A percentile compares a stretch with the other conserved stretches of the same genome.
These are phyloP conservation scores for Tretioscincus oriximinensis DNA, from an alignment of 2,113 vertebrate genomes.

Conservation along the genomic window DNA sequence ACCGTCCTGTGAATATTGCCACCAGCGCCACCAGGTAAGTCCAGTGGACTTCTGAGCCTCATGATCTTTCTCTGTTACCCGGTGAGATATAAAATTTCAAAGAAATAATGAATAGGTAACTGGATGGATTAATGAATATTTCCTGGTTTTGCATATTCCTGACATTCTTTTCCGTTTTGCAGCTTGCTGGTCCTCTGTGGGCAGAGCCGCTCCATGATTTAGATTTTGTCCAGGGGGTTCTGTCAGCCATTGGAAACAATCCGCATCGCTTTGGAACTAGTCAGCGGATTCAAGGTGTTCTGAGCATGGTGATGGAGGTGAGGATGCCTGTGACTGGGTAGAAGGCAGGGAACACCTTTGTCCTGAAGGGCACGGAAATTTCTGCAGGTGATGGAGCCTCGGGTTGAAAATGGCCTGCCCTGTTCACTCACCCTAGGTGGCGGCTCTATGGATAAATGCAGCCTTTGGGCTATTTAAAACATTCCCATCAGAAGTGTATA, in stretches of 20 bases:
- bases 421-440: too few relatives aligned
- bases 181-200: constrained; percentile 91
- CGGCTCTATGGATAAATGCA: too few relatives aligned
- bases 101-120: too few relatives aligned
- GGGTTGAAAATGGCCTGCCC: too few relatives aligned
- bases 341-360: background rate
- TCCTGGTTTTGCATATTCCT: background rate
- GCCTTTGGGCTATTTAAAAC: too few relatives aligned
- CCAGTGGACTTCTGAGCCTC: accelerated
- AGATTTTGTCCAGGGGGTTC: constrained; percentile 78
- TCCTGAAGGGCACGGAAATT: too few relatives aligned
- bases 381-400: background rate
- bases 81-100: too few relatives aligned
- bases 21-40: constrained; percentile 76
- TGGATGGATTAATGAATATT: too few relatives aligned
- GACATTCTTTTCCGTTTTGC: accelerated
- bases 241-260: constrained; percentile 77
- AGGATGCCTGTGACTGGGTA: background rate
- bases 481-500: background rate
- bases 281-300: constrained; percentile 83
- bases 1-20: constrained; percentile 83
- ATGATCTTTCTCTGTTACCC: background rate
- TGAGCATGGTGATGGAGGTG: constrained; percentile 90
- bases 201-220: constrained; percentile 84
- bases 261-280: constrained; percentile 82